These are phyloP conservation scores for Rhizoglyphus robini DNA, from an alignment of 1,140 invertebrate genomes.

Conservation along the genomic window DNA sequence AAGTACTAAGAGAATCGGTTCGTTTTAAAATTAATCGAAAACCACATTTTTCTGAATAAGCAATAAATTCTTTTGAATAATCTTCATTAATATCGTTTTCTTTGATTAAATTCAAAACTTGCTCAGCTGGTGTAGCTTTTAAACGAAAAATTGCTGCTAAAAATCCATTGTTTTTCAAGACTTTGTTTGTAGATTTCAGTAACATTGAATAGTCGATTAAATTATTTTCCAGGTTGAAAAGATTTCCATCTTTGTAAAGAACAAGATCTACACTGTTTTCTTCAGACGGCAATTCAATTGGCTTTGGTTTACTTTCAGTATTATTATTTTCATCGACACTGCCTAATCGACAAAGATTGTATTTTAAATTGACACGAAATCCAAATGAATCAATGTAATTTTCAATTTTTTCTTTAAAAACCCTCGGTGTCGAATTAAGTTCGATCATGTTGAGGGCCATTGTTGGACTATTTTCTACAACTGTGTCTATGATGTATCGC, in stretches of 20 bases:
- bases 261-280: constrained; percentile 31
- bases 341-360: constrained; percentile 31
- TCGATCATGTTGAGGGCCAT: constrained; percentile 63
- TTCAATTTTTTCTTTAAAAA: constrained; percentile 28
- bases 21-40: constrained; percentile 28
- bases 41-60: constrained; percentile 22
- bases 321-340: constrained; percentile 28
- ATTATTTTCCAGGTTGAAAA: constrained; percentile 27
- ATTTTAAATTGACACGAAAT: constrained; percentile 34
- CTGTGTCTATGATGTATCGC: constrained; percentile 48
- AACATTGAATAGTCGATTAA: constrained; percentile 31
- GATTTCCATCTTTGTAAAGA: constrained; percentile 30
- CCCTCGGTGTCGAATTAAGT: constrained; percentile 34
- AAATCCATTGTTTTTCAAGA: constrained; percentile 55
- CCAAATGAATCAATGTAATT: constrained; percentile 31
- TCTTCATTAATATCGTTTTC: too few species aligned
- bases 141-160: constrained; percentile 57
- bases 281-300: constrained; percentile 22
- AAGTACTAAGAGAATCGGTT: constrained; percentile 28
- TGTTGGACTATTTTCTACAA: constrained; percentile 58
- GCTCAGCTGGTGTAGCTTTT: constrained; percentile 35
- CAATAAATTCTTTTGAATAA: too few species aligned
- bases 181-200: constrained; percentile 32
- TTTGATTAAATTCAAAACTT: constrained; percentile 33
- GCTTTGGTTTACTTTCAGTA: constrained; percentile 31